Evolutionary conservation across 2,113 vertebrate genomes (phyloP).

Genomic region (Phodopus roborovskii): DNA sequence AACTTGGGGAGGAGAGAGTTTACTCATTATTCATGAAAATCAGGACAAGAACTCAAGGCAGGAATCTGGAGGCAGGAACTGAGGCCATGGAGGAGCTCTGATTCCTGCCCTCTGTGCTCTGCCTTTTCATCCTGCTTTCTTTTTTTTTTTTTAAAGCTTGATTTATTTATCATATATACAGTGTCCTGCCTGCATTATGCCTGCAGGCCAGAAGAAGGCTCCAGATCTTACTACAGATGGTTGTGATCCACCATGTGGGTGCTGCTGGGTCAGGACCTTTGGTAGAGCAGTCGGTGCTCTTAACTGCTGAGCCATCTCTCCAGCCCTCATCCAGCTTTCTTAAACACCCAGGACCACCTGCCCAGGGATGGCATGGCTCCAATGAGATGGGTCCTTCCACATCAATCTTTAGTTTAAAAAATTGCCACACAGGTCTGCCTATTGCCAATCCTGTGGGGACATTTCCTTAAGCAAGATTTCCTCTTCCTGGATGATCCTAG

Average conservation of each 20-base stretch:
- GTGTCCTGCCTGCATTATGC: too few relatives aligned
- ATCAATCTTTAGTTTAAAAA: not conserved
- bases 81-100: not conserved
- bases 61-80: not conserved
- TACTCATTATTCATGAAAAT: not conserved
- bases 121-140: not conserved
- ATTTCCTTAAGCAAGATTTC: not conserved
- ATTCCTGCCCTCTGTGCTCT: not conserved
- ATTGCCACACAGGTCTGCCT: not conserved
- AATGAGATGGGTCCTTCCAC: not conserved
- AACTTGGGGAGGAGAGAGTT: not conserved
- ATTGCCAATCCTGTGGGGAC: not conserved
- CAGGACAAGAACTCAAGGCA: not conserved
- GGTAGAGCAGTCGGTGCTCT: too few relatives aligned
- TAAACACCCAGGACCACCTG: not conserved
- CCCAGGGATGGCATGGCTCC: not conserved
- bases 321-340: not conserved
- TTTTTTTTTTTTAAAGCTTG: too few relatives aligned
- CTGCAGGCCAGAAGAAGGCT: too few relatives aligned
- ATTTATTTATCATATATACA: too few relatives aligned
- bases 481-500: not conserved
- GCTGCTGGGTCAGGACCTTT: too few relatives aligned
- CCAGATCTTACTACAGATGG: too few relatives aligned
- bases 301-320: too few relatives aligned
- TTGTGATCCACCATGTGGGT: too few relatives aligned